A percentile compares a stretch with the other conserved stretches of the same genome.
Conservation (phyloP, 2,113 vertebrate genomes). For the Coptodon rendalli region DNA sequence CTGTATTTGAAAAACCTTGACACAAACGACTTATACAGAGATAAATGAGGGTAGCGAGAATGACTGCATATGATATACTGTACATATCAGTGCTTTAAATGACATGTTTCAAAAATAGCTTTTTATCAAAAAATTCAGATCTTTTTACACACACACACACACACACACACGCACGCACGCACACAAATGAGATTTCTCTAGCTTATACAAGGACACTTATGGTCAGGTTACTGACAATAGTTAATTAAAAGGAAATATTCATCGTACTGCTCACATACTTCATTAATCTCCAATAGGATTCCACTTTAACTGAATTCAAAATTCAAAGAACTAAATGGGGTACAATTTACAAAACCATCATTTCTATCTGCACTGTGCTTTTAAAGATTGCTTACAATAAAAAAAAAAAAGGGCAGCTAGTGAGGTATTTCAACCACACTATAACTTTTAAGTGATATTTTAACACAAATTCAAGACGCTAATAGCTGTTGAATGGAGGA, state of each 20-base stretch:
- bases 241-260: constrained; percentile 8
- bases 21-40: constrained; percentile 51
- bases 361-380: constrained; percentile 48
- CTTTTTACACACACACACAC: constrained; percentile 21
- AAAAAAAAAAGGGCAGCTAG: not conserved
- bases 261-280: not conserved
- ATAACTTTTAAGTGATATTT: not conserved
- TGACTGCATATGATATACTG: constrained; percentile 55
- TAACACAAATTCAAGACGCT: not conserved
- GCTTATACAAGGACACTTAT: constrained; percentile 74
- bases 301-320: not conserved
- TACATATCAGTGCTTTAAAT: constrained; percentile 63
- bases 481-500: not conserved
- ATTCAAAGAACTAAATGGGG: not conserved
- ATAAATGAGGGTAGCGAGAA: constrained; percentile 50
- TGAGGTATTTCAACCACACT: not conserved
- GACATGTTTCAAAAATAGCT: constrained; percentile 72
- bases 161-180: not conserved
- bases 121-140: constrained; percentile 62
- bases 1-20: constrained; percentile 34
- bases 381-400: not conserved
- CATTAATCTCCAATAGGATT: not conserved
- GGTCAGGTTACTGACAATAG: constrained; percentile 56
- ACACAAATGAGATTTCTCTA: constrained; percentile 48
- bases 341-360: not conserved